Conservation (phyloP, 2,888 invertebrate species). For the Blomia tropicalis region DNA sequence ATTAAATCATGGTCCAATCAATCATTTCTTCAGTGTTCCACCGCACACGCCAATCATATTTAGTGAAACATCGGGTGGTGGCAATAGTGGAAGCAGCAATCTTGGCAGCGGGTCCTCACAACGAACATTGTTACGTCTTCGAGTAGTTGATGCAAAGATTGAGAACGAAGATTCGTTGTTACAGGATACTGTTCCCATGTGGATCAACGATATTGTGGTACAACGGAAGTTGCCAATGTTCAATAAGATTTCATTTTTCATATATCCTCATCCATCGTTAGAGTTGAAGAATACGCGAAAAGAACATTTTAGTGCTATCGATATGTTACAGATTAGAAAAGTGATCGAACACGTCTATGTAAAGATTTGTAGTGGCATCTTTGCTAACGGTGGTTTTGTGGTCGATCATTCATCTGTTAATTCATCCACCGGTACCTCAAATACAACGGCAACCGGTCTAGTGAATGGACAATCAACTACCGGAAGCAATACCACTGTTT, state of each 20-base stretch:
- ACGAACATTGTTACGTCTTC: slow-evolving; percentile 69
- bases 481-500: background rate
- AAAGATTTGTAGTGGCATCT: slow-evolving; percentile 47
- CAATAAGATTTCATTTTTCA: slow-evolving; percentile 88
- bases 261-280: slow-evolving; percentile 73
- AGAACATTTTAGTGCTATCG: slow-evolving; percentile 93
- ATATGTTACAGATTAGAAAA: slow-evolving; percentile 95
- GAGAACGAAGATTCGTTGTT: slow-evolving; percentile 81
- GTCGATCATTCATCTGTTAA: slow-evolving; percentile 31
- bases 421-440: slow-evolving; percentile 32
- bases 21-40: slow-evolving; percentile 69
- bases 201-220: slow-evolving; percentile 87
- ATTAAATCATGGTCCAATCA: slow-evolving; percentile 34
- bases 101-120: slow-evolving; percentile 35
- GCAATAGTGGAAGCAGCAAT: slow-evolving; percentile 34
- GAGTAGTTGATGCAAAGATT: slow-evolving; percentile 80
- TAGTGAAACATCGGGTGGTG: slow-evolving; percentile 57
- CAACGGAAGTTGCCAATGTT: slow-evolving; percentile 69
- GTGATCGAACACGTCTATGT: slow-evolving; percentile 97
- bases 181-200: slow-evolving; percentile 81
- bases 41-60: slow-evolving; percentile 85
- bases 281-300: slow-evolving; percentile 54
- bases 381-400: slow-evolving; percentile 28
- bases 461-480: background rate
- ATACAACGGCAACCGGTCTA: slow-evolving; percentile 36